Evolutionary conservation across 2,888 invertebrate species (phyloP).

Genomic region (Drosophila lutescens): DNA sequence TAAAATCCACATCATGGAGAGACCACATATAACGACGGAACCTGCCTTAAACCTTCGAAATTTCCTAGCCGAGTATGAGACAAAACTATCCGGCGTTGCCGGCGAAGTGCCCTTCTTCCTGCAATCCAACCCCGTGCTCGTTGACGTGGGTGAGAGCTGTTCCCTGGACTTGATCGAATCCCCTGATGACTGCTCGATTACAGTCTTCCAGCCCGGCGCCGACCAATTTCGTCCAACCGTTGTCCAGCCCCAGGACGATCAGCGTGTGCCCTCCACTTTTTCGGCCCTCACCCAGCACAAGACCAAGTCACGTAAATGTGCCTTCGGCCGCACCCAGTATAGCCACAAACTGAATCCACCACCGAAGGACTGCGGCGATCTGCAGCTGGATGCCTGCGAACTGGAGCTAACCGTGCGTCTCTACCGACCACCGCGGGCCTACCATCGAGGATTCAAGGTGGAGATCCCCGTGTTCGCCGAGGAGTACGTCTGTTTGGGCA

Average conservation of each 20-base stretch:
- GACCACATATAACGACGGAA: conserved; percentile 19
- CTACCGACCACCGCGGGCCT: conserved; percentile 85
- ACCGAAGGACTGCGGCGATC: conserved; percentile 1
- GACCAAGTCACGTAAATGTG: conserved; percentile 48
- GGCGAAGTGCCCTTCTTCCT: conserved; percentile 45
- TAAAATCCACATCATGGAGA: conserved; percentile 70
- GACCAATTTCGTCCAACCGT: conserved; percentile 38
- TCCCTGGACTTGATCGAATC: conserved; percentile 46
- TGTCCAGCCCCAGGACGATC: conserved; percentile 16
- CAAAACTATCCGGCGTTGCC: conserved; percentile 28
- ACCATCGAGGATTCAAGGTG: conserved; percentile 64
- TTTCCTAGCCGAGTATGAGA: conserved; percentile 65
- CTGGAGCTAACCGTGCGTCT: conserved; percentile 85
- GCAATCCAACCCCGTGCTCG: conserved; percentile 37
- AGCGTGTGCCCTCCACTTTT: conserved; percentile 47
- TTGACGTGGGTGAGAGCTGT: conserved; percentile 48
- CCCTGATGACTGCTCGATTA: conserved; percentile 48
- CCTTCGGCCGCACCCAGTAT: conserved; percentile 70
- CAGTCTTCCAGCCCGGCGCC: conserved; percentile 39
- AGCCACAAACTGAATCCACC: conserved; percentile 47
- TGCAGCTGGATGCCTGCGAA: conserved; percentile 57
- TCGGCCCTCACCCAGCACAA: conserved; percentile 48
- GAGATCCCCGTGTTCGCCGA: conserved; percentile 85
- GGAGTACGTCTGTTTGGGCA: conserved; percentile 88
- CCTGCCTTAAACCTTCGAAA: conserved; percentile 63